Percentiles rank a stretch among this genome's conserved stretches.
phyloP scores from a whole-genome alignment of 1,140 invertebrate species.

The Cydia pomonella region DNA sequence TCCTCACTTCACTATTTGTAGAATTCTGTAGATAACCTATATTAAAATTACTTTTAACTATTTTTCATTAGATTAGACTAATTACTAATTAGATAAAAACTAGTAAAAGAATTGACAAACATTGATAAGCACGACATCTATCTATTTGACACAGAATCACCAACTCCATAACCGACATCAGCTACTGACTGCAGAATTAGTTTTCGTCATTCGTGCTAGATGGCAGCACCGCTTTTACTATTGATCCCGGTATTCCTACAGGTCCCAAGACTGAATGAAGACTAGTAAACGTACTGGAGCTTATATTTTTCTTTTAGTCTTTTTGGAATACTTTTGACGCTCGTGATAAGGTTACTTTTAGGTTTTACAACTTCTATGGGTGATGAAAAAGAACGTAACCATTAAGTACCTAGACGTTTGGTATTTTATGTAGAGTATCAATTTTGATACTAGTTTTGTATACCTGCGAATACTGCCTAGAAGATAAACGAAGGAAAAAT shows the following conservation, averaged over 20 bases:
- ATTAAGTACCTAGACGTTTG: no score
- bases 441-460: no score
- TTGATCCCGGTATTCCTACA: conserved; percentile 8
- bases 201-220: neutral
- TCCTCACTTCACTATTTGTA: no score
- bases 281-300: neutral
- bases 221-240: neutral
- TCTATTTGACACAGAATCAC: neutral
- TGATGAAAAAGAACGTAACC: neutral
- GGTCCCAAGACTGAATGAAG: conserved; percentile 9
- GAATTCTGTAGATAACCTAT: no score
- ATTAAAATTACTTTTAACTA: no score
- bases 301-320: neutral
- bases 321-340: neutral
- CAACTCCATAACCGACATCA: neutral
- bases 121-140: neutral
- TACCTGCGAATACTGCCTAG: no score
- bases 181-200: neutral
- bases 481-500: no score
- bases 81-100: no score
- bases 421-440: no score
- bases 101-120: neutral
- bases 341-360: neutral
- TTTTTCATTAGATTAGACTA: no score
- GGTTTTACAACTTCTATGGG: neutral